phyloP scores from a whole-genome alignment of 2,113 vertebrate species.

The Ursus arctos region DNA sequence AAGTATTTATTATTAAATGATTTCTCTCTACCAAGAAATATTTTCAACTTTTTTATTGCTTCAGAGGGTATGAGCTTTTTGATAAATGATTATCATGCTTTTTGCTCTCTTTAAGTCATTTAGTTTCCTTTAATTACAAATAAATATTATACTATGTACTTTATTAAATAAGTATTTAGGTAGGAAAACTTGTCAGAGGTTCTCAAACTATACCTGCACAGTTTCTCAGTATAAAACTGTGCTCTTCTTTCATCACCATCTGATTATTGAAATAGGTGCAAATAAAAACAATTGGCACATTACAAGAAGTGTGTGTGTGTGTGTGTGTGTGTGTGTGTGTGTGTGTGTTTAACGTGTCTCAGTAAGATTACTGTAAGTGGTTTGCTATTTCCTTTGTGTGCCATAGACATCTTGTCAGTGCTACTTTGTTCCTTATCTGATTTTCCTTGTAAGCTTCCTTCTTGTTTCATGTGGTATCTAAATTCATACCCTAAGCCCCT shows the following conservation, averaged over 20 bases:
- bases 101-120: neutral
- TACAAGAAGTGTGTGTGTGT: neutral
- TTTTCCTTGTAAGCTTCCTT: neutral
- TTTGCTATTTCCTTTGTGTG: neutral
- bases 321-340: neutral
- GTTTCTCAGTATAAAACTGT: neutral
- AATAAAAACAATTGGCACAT: neutral
- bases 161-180: slow-evolving; percentile 27
- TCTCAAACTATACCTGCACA: neutral
- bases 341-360: neutral
- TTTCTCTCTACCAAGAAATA: neutral
- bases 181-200: slow-evolving; percentile 3
- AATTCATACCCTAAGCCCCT: neutral
- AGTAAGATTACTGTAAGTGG: neutral
- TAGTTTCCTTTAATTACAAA: neutral
- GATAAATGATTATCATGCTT: neutral
- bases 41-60: neutral
- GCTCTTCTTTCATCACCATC: neutral
- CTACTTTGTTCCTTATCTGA: neutral
- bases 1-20: neutral
- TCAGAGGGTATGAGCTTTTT: neutral
- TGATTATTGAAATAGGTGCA: neutral
- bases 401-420: neutral
- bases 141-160: neutral
- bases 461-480: neutral